Evolutionary conservation across 2,888 invertebrate genomes (phyloP), one percentile per base, ranked within the genome.

Genomic region (Catocala nupta): DNA sequence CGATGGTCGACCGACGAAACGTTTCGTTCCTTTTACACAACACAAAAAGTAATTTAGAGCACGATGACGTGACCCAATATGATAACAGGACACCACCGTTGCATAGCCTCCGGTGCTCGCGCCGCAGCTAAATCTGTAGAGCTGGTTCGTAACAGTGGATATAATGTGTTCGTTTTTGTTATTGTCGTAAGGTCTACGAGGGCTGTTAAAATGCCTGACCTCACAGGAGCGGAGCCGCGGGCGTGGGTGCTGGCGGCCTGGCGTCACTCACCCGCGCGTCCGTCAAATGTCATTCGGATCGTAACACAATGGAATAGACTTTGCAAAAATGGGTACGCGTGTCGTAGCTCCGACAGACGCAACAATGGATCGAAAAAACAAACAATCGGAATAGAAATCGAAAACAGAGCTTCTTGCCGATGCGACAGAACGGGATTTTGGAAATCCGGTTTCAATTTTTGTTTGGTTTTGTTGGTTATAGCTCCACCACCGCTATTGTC

Each of bases 361-460:
- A 88, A 93, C 93, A 93, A 93, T 92, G 90, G 88, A 77, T 73
- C 77, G 82, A 92, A 92, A 90, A 93, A 93, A 92, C 91, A 92
- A 94, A 93, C 93, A 92, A 90, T 91, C 88, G 84, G 64, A 90
- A 92, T 92, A 92, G 92, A 93, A 93, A 93, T 91, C 91, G 92
- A 94, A 93, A 93, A 93, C 92, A 89, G 87, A 90, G 88, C 88
- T 90, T 92, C 89, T 91, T 92, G 88, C 84, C 85, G 88, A 88
- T 88, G 90, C 91, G 84, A 88, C 85, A 75, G 84, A 93, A 93
- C 93, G 92, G 93, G 93, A 93, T 93, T 94, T 93, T 90, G 91
- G 89, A 91, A 92, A 93, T 93, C 94, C 92, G 92, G 93, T 93
- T 93, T 89, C 81, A 70, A 81, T 76, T 88, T 90, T 88, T 87